Evolutionary conservation across 2,797 vertebrate species (phyloP).

Genomic region (Myioborus melanocephalus): DNA sequence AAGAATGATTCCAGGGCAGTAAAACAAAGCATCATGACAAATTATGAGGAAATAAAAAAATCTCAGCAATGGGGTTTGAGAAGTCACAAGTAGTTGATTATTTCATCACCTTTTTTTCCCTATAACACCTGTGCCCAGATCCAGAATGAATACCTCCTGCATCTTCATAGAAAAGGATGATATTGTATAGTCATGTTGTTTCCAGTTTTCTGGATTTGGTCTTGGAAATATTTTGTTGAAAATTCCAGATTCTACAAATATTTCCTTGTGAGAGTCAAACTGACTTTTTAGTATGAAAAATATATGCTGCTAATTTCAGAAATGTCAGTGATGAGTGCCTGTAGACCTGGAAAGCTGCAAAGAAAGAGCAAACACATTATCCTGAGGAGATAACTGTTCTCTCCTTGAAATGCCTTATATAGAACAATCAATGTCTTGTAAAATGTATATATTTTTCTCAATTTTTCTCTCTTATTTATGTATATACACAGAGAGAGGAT

Average conservation of each 20-base stretch:
- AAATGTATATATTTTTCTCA: not conserved
- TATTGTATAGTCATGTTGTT: not conserved
- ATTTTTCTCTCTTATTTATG: not conserved
- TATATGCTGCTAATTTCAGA: not conserved
- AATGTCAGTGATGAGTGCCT: not conserved
- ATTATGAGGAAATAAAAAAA: not conserved
- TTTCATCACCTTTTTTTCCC: not conserved
- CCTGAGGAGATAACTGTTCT: not conserved
- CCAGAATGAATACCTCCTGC: not conserved
- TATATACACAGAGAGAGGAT: not conserved
- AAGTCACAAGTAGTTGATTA: not conserved
- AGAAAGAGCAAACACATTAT: not conserved
- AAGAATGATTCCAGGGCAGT: not conserved
- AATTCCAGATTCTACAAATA: not conserved
- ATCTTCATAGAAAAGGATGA: not conserved
- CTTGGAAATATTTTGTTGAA: not conserved
- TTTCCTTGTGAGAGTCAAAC: not conserved
- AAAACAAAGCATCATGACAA: not conserved
- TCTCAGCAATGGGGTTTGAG: rapidly evolving
- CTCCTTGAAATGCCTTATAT: not conserved
- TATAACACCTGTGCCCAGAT: not conserved
- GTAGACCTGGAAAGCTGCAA: not conserved
- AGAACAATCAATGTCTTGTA: not conserved
- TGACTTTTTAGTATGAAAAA: not conserved
- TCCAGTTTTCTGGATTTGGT: not conserved